Conservation (phyloP, 2,888 invertebrate species). For the Bellardia bayeri region DNA sequence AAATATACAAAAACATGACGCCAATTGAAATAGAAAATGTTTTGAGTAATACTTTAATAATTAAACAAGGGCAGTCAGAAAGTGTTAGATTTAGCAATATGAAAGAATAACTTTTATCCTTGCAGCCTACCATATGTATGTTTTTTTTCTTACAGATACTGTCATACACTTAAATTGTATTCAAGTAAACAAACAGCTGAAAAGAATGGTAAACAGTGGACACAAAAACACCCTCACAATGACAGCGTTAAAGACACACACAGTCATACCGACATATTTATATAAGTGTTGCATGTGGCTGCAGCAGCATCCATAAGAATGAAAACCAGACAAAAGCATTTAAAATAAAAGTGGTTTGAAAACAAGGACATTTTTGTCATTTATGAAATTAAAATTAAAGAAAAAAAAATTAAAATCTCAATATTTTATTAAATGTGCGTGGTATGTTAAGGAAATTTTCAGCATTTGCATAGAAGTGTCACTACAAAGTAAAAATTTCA, state of each 20-base stretch:
- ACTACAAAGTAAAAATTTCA: no score
- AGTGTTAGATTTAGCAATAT: neutral
- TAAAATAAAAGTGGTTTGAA: slow-evolving; percentile 29
- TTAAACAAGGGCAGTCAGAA: no score
- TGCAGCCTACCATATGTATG: no score
- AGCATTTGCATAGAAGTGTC: no score
- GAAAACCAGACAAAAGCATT: slow-evolving; percentile 32
- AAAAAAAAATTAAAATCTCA: slow-evolving; percentile 40
- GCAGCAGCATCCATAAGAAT: slow-evolving; percentile 6
- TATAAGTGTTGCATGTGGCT: slow-evolving; percentile 26
- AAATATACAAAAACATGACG: slow-evolving; percentile 28
- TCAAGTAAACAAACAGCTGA: slow-evolving; percentile 32
- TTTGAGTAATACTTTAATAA: no score
- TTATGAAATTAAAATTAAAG: slow-evolving; percentile 54
- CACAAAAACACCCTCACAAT: slow-evolving; percentile 4
- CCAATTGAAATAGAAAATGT: no score
- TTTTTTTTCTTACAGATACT: neutral
- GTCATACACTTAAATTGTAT: slow-evolving; percentile 21
- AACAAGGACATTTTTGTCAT: slow-evolving; percentile 43
- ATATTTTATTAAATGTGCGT: slow-evolving; percentile 29
- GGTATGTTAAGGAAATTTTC: neutral
- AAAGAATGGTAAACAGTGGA: slow-evolving; percentile 25
- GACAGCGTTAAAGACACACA: neutral
- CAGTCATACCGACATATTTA: slow-evolving; percentile 31
- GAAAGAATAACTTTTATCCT: no score